phyloP scores from a whole-genome alignment of 2,888 invertebrate genomes.

The Parelbella ahira region DNA sequence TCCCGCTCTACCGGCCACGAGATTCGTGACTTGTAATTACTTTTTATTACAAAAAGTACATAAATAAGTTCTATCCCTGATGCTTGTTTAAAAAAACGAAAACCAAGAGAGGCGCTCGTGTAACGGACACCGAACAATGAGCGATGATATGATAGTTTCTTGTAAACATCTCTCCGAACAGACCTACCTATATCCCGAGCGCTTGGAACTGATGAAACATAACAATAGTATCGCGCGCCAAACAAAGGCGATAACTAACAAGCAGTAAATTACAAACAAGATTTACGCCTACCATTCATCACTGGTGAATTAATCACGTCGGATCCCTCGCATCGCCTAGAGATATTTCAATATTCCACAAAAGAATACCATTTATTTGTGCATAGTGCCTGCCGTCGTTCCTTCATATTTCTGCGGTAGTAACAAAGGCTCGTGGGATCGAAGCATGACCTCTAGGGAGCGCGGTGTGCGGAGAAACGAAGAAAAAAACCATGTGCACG shows the following conservation, averaged over 20 bases:
- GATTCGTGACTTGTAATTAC: constrained; percentile 74
- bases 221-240: too few species aligned
- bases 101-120: constrained; percentile 38
- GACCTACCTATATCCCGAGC: constrained; percentile 25
- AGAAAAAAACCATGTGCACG: constrained; percentile 66
- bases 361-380: constrained; percentile 70
- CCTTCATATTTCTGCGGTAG: constrained; percentile 68
- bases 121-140: constrained; percentile 59
- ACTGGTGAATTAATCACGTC: constrained; percentile 60
- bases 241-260: constrained; percentile 60
- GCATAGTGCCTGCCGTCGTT: constrained; percentile 50
- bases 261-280: constrained; percentile 63
- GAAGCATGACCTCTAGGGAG: constrained; percentile 61
- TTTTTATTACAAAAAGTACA: constrained; percentile 59
- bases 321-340: constrained; percentile 56
- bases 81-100: constrained; percentile 38
- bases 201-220: too few species aligned
- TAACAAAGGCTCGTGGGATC: constrained; percentile 24
- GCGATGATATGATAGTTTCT: constrained; percentile 49
- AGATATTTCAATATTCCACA: constrained; percentile 72
- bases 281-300: constrained; percentile 66
- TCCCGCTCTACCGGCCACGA: constrained; percentile 53
- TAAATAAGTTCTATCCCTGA: constrained; percentile 30
- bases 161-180: constrained; percentile 36
- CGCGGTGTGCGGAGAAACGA: constrained; percentile 42